A percentile compares a stretch with the other conserved stretches of the same genome.
Conservation (phyloP, 1,140 invertebrate species). For the Pseudomyrmex concolor region DNA sequence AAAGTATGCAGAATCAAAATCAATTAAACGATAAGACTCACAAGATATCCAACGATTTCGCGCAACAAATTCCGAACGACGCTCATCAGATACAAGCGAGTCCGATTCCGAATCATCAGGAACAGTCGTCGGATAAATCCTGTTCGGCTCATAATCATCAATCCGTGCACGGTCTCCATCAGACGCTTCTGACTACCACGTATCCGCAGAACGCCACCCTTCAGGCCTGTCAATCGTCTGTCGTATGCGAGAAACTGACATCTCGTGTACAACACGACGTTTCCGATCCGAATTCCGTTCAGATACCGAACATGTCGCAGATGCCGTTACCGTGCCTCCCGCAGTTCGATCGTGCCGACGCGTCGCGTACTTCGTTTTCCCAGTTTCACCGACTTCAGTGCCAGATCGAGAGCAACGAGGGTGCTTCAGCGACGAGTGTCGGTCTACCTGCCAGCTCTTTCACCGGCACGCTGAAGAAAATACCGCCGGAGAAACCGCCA, state of each 20-base stretch:
- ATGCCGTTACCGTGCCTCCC: constrained; percentile 80
- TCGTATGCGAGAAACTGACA: constrained; percentile 77
- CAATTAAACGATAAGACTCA: constrained; percentile 77
- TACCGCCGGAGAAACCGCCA: constrained; percentile 84
- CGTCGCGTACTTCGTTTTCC: constrained; percentile 72
- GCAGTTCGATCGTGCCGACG: constrained; percentile 80
- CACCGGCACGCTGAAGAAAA: constrained; percentile 83
- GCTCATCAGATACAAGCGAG: constrained; percentile 71
- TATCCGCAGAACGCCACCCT: constrained; percentile 69
- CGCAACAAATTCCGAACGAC: constrained; percentile 65
- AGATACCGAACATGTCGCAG: constrained; percentile 81
- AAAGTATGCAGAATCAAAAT: constrained; percentile 77
- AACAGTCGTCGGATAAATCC: constrained; percentile 64
- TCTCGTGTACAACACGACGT: constrained; percentile 78
- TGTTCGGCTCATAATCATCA: constrained; percentile 58
- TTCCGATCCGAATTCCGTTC: constrained; percentile 77
- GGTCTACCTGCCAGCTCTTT: constrained; percentile 68
- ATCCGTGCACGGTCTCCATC: constrained; percentile 75
- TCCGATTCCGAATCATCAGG: constrained; percentile 75
- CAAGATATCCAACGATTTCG: constrained; percentile 70
- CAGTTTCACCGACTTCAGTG: constrained; percentile 80
- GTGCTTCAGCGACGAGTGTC: constrained; percentile 61
- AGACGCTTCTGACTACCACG: constrained; percentile 73
- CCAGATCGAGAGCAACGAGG: constrained; percentile 76
- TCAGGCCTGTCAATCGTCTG: constrained; percentile 77